Evolutionary conservation across 35 echinoderm and acorn worm species (phyloP), one percentile per base, ranked within the genome.

Genomic region (Ophiothrix spiculata): DNA sequence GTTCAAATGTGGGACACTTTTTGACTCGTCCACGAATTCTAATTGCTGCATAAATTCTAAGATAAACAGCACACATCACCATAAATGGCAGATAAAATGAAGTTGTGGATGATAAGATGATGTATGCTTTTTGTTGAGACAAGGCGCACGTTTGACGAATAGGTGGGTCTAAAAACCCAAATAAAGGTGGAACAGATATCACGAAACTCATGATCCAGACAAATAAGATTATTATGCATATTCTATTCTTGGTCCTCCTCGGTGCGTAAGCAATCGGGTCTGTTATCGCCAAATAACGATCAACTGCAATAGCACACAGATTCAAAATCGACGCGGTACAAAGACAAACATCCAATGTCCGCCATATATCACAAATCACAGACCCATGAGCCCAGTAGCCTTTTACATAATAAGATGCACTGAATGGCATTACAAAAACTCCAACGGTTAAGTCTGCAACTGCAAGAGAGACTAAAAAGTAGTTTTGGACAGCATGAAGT

Each of bases 171-270:
- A 91, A 85, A 29, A 84, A 83, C 19, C 81, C 83, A 32, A 99
- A 82, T 35, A 99, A 89, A 16, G 96, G 96, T 39, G 88, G 80
- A 56, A 99, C 94, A 14, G 96, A 91, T 38, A 99, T 56, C 36
- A 99, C 69, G 39, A 81, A 83, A 31, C 92, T 88, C 15, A 89
- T 21, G 1, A 86, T 8, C 92, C 92, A 93, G 21, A 93, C 75
- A 13, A 64, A 35, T 0, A 76, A 75, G 21, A 93, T 80, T 13
- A 74, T 75, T 6, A 56, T 46, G 14, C 89, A 82, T 32, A 81
- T 64, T 41, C 82, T 83, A 49, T 76, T 85, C 14, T 77, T 77
- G 37, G 75, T 81, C 19, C 75, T 73, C 37, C 76, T 79, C 16
- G 38, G 37, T 14, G 84, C 56, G 60, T 93, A 83, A 49, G 81